These are phyloP conservation scores for human (Homo sapiens) DNA, from an alignment of 2,113 vertebrate species.

Conservation along the genomic window GRCh38 chr2:233541001-233541500, in stretches of 20 bases:
- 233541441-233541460: not conserved
- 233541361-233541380: not conserved
- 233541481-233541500: not conserved
- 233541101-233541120: not conserved
- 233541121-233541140: not conserved
- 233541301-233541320: not conserved
- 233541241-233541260: not conserved
- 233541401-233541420: not conserved
- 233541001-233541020: not conserved
- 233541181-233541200: not conserved
- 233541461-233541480: not conserved
- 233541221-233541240: not conserved
- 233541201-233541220: not conserved
- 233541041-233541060: not conserved
- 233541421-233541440: too few relatives aligned
- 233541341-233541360: not conserved
- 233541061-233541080: not conserved
- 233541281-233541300: not conserved
- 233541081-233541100: not conserved
- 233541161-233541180: slow-evolving; percentile 3
- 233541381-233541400: not conserved
- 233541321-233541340: not conserved
- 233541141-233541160: not conserved
- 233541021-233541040: not conserved
- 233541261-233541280: not conserved